phyloP scores from a whole-genome alignment of 2,888 invertebrate genomes.

The Drosophila macrospina region DNA sequence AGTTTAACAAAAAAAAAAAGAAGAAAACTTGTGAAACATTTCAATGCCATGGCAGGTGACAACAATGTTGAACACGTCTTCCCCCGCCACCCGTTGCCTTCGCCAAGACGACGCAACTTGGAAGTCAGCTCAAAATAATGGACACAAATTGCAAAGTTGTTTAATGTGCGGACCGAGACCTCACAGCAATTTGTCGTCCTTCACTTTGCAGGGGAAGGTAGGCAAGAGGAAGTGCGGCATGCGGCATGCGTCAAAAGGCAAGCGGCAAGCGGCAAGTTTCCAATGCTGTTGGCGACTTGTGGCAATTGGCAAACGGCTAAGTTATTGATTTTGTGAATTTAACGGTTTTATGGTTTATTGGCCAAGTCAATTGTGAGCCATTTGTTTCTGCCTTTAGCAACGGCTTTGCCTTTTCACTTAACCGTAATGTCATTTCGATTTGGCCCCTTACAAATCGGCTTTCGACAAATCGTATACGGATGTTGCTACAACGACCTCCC shows the following conservation, averaged over 20 bases:
- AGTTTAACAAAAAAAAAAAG: slow-evolving; percentile 33
- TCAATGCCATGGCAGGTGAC: slow-evolving; percentile 63
- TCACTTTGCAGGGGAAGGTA: slow-evolving; percentile 39
- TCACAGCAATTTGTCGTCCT: slow-evolving; percentile 76
- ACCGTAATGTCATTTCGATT: slow-evolving; percentile 70
- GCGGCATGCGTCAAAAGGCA: slow-evolving; percentile 12
- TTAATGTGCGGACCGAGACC: slow-evolving; percentile 72
- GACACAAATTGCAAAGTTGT: slow-evolving; percentile 79
- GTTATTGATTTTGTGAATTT: slow-evolving; percentile 79
- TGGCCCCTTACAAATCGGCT: slow-evolving; percentile 44
- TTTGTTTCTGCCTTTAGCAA: slow-evolving; percentile 66
- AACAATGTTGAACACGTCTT: slow-evolving; percentile 37
- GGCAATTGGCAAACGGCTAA: slow-evolving; percentile 50
- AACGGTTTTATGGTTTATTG: slow-evolving; percentile 79
- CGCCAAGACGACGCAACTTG: slow-evolving; percentile 25
- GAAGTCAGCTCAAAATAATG: slow-evolving; percentile 75
- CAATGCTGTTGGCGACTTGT: slow-evolving; percentile 13
- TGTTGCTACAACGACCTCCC: not conserved
- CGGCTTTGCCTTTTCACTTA: slow-evolving; percentile 59
- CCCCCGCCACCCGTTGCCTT: not conserved
- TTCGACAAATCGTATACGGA: slow-evolving; percentile 32
- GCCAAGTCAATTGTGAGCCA: slow-evolving; percentile 73
- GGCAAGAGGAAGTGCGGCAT: not conserved
- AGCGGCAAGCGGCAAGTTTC: slow-evolving; percentile 20
- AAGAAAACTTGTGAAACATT: slow-evolving; percentile 52